Evolutionary conservation across 2,888 invertebrate genomes (phyloP).

Genomic region (Chymomyza procnemis): DNA sequence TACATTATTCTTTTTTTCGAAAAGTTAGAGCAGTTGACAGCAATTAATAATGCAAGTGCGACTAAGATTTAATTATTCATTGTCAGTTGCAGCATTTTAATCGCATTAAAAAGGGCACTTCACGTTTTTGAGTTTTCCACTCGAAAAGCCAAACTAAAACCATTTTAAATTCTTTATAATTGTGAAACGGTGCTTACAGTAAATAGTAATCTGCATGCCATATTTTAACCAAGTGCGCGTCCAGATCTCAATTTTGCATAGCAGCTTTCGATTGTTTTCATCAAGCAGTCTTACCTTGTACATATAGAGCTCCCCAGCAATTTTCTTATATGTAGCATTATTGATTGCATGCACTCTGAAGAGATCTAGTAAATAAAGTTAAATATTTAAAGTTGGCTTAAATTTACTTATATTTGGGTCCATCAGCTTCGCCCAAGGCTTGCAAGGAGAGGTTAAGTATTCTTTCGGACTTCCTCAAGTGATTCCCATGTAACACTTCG

Average conservation of each 20-base stretch:
- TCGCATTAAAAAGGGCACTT: not conserved
- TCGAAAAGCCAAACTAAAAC: not conserved
- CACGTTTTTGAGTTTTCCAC: no score
- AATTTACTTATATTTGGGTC: not conserved
- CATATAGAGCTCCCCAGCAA: not conserved
- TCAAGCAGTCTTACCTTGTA: not conserved
- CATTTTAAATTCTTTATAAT: not conserved
- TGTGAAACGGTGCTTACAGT: not conserved
- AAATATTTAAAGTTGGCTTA: not conserved
- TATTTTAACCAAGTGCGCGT: not conserved
- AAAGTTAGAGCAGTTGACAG: not conserved
- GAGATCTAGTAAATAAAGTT: not conserved
- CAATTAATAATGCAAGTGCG: not conserved
- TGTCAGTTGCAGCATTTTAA: not conserved
- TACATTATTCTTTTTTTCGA: not conserved
- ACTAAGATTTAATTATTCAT: slow-evolving; percentile 1
- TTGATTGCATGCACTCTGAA: not conserved
- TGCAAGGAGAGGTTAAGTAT: not conserved
- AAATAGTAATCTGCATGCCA: not conserved
- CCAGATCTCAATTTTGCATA: not conserved
- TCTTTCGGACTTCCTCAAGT: not conserved
- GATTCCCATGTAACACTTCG: not conserved
- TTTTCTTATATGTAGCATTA: not conserved
- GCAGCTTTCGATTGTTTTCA: not conserved
- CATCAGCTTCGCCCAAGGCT: not conserved